phyloP scores from a whole-genome alignment of 2,113 vertebrate genomes.

The Sinocyclocheilus anophthalmus region DNA sequence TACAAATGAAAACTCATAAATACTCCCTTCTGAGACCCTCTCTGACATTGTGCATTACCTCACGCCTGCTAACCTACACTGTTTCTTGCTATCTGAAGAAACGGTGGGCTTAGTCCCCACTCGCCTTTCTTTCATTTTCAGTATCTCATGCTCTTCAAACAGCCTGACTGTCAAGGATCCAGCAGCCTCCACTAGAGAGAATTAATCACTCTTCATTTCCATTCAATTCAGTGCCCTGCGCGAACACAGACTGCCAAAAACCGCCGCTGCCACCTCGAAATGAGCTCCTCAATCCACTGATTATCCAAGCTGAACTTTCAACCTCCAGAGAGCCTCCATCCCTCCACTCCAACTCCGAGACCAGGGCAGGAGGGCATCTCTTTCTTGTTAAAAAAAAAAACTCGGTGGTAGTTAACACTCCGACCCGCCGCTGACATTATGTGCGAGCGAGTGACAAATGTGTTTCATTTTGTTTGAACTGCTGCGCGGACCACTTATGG shows the following conservation, averaged over 20 bases:
- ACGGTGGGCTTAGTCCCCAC: neutral
- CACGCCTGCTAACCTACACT: neutral
- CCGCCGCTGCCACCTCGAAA: conserved; percentile 29
- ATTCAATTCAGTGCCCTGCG: conserved; percentile 51
- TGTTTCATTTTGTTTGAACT: conserved; percentile 29
- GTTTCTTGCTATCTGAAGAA: conserved; percentile 7
- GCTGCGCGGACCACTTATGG: neutral
- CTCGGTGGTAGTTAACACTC: conserved; percentile 47
- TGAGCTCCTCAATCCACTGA: conserved; percentile 55
- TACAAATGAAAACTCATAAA: neutral
- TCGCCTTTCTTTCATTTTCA: conserved; percentile 28
- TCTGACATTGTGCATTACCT: neutral
- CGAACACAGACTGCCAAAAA: conserved; percentile 38
- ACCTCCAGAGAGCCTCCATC: conserved; percentile 42
- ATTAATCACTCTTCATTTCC: conserved; percentile 60
- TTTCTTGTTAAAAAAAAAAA: conserved; percentile 43
- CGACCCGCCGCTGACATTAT: conserved; percentile 32
- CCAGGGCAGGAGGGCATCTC: conserved; percentile 29
- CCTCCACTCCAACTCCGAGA: neutral
- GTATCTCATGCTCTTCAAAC: conserved; percentile 37
- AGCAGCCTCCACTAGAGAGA: conserved; percentile 44
- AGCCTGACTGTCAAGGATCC: conserved; percentile 29
- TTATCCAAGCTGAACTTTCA: conserved; percentile 49
- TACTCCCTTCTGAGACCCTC: neutral
- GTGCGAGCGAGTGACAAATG: conserved; percentile 37